phyloP scores from a whole-genome alignment of 2,888 invertebrate species.

The Aporophyla nigra region DNA sequence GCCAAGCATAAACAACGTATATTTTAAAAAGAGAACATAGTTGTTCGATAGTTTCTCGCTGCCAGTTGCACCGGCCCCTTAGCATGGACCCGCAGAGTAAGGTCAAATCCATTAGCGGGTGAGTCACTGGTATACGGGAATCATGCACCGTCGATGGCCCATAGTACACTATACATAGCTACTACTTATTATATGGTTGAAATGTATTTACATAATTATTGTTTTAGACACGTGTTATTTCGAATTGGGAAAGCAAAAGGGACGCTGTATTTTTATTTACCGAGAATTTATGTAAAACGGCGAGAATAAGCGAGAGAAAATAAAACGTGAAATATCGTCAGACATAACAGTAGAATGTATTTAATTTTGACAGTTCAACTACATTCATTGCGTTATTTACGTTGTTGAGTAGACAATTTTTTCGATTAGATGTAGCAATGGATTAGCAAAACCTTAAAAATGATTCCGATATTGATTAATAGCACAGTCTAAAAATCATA shows the following conservation, averaged over 20 bases:
- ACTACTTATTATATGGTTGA: slow-evolving; percentile 21
- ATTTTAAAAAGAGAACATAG: slow-evolving; percentile 29
- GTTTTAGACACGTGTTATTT: slow-evolving; percentile 21
- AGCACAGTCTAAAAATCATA: too few species aligned
- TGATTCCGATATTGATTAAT: too few species aligned
- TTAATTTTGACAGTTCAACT: too few species aligned
- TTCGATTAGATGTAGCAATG: too few species aligned
- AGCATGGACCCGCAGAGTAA: slow-evolving; percentile 64
- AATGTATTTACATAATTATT: slow-evolving; percentile 29
- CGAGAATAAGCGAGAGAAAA: not conserved
- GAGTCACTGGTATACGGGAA: slow-evolving; percentile 69
- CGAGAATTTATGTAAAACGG: not conserved
- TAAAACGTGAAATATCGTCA: too few species aligned
- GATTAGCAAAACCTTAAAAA: too few species aligned
- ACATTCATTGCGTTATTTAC: too few species aligned
- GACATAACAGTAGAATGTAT: too few species aligned
- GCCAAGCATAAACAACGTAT: not conserved
- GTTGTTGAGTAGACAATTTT: too few species aligned
- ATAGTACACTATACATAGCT: slow-evolving; percentile 37
- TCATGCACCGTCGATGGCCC: slow-evolving; percentile 61
- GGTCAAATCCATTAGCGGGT: slow-evolving; percentile 74
- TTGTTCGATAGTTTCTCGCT: slow-evolving; percentile 39
- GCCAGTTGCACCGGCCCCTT: slow-evolving; percentile 65
- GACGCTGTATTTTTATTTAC: not conserved
- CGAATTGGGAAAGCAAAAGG: not conserved